phyloP scores from a whole-genome alignment of 2,113 vertebrate genomes.

The Eudyptes chrysolophus region DNA sequence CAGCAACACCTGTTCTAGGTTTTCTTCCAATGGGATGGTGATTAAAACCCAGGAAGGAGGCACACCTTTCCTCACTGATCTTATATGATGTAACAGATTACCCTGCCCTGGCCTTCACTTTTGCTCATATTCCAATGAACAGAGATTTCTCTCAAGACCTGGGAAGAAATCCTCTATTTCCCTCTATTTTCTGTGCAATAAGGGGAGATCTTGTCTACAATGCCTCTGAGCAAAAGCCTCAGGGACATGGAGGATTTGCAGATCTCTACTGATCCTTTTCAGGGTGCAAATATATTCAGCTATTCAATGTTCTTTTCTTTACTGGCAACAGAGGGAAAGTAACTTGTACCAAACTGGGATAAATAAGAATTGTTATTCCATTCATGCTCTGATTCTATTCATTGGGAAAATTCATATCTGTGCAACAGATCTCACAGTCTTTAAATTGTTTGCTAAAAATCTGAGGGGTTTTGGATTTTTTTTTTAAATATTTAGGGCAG shows the following conservation, averaged over 20 bases:
- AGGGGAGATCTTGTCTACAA: neutral
- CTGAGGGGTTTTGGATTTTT: fast-evolving
- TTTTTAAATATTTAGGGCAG: neutral
- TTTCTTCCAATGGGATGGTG: neutral
- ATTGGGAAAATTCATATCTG: neutral
- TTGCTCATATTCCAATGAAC: neutral
- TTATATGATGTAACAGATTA: neutral
- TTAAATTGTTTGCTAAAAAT: neutral
- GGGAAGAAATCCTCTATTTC: neutral
- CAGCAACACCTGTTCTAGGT: neutral
- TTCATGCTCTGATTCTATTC: neutral
- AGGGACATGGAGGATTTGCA: neutral
- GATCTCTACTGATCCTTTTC: neutral
- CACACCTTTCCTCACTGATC: neutral
- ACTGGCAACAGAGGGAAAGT: neutral
- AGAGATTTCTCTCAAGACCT: neutral
- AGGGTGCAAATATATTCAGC: neutral
- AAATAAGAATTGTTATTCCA: neutral
- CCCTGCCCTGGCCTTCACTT: fast-evolving
- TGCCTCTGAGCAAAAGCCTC: neutral
- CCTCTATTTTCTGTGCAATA: neutral
- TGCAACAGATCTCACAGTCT: neutral
- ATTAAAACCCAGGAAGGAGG: neutral
- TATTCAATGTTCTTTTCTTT: neutral
- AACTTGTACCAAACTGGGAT: neutral